Evolutionary conservation across 2,113 vertebrate genomes (phyloP), one percentile per base, ranked within the genome.

Genomic region (Rhinogobius similis): DNA sequence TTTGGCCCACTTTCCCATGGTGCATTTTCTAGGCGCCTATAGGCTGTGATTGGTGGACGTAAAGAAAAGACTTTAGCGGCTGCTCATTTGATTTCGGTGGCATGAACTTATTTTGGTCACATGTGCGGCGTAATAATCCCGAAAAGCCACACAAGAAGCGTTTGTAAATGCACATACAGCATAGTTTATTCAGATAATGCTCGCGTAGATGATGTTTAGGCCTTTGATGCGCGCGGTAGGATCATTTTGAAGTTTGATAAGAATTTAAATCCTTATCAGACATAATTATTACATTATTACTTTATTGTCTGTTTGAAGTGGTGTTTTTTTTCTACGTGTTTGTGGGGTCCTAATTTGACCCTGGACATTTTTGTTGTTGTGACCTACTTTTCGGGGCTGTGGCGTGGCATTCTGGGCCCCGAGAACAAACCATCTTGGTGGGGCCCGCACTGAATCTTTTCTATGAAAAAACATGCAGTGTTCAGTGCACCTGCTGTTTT

Each of bases 1-100:
- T 92, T 89, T 91, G 77, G 88, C 89, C 90, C 21, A 90, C 65
- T 86, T 89, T 79, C 81, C 78, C 79, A 82, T 78, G 44, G 56
- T 66, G 73, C 64, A 0, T 36, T 41, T 67, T 38, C 59, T 70
- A 21, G n/a, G 70, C 23, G 14, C 5, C 38, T 61, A 44, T n/a
- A 55, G 64, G 43, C 61, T 72, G 73, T 13, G 72, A 75, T 70
- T 74, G 71, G 72, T 38, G 63, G 56, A 55, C 24, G 44, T 66
- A 24, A 38, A 43, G 20, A 41, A 18, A 44, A 55, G 39, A 66
- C 11, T 64, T 38, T 61, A 29, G 73, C 62, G 62, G 66, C 65
- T 68, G 65, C 61, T 27, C 46, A 21, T 32, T 66, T 26, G 24
- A 6, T 62, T 63, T 41, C 39, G 0, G 32, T 3, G 52, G 65